These are phyloP conservation scores for Brachirus orientalis DNA, from an alignment of 2,113 vertebrate species.

Conservation along the genomic window DNA sequence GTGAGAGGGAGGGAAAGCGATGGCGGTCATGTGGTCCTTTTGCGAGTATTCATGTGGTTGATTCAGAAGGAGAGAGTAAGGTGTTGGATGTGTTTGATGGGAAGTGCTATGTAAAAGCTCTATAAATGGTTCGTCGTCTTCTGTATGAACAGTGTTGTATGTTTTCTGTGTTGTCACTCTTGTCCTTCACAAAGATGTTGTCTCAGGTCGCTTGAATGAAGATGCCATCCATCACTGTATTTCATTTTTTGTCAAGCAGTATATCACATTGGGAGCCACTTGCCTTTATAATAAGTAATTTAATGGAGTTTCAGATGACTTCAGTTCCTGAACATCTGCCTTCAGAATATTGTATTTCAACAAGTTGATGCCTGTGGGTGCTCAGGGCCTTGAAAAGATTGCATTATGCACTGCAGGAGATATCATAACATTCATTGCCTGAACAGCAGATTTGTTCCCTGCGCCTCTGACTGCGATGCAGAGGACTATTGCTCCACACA, in stretches of 20 bases:
- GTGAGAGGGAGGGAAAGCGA: constrained; percentile 29
- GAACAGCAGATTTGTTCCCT: constrained; percentile 72
- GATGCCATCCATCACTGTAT: constrained; percentile 39
- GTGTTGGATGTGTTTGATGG: constrained; percentile 12
- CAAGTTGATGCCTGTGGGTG: constrained; percentile 60
- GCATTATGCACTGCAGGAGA: constrained; percentile 71
- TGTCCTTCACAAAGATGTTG: constrained; percentile 13
- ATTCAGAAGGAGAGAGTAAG: constrained; percentile 6
- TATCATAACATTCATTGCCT: constrained; percentile 69
- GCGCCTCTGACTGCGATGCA: constrained; percentile 74
- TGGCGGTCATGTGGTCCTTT: constrained; percentile 2
- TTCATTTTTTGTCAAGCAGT: constrained; percentile 10
- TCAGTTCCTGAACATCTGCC: constrained; percentile 53
- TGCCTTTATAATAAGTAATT: constrained; percentile 38
- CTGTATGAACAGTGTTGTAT: constrained; percentile 5
- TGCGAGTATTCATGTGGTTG: constrained; percentile 15
- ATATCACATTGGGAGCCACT: constrained; percentile 44
- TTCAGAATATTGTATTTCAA: constrained; percentile 67
- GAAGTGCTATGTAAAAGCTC: constrained; percentile 20
- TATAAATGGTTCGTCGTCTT: constrained; percentile 7
- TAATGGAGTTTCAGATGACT: constrained; percentile 68
- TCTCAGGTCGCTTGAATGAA: constrained; percentile 14
- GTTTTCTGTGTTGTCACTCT: not conserved
- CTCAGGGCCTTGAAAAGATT: constrained; percentile 57
- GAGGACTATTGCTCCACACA: constrained; percentile 74